Percentiles rank a stretch among this genome's conserved stretches.
phyloP scores from a whole-genome alignment of 2,113 vertebrate species.

The Alectura lathami region DNA sequence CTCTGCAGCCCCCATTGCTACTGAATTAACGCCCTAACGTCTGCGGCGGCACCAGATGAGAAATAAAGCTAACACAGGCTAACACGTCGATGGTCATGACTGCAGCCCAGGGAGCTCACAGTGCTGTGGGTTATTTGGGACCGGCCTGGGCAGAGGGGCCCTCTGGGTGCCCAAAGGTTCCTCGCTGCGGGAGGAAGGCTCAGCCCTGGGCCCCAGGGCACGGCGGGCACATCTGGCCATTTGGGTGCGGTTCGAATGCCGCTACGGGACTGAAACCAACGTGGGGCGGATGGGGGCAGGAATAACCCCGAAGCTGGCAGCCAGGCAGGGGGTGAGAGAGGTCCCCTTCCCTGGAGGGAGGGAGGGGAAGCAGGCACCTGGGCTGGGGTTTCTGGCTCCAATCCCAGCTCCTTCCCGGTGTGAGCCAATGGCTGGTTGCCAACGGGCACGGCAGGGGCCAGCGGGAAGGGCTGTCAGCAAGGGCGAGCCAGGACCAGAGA shows the following conservation, averaged over 20 bases:
- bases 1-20: neutral
- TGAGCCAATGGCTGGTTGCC: no score
- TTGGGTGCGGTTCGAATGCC: neutral
- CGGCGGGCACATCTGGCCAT: fast-evolving
- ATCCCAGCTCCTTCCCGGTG: neutral
- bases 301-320: fast-evolving
- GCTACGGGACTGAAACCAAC: fast-evolving
- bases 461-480: neutral
- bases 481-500: neutral
- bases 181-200: fast-evolving
- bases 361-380: no score
- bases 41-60: fast-evolving
- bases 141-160: fast-evolving
- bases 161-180: neutral
- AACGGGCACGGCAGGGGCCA: no score
- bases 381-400: no score
- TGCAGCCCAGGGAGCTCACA: neutral
- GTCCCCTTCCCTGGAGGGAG: neutral
- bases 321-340: neutral
- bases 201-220: neutral
- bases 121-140: neutral
- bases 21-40: neutral
- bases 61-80: slow-evolving; percentile 19
- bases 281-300: neutral
- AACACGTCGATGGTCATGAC: fast-evolving